Percentiles rank a stretch among this genome's conserved stretches.
phyloP scores from a whole-genome alignment of 2,113 vertebrate genomes.

The Noctilio leporinus region DNA sequence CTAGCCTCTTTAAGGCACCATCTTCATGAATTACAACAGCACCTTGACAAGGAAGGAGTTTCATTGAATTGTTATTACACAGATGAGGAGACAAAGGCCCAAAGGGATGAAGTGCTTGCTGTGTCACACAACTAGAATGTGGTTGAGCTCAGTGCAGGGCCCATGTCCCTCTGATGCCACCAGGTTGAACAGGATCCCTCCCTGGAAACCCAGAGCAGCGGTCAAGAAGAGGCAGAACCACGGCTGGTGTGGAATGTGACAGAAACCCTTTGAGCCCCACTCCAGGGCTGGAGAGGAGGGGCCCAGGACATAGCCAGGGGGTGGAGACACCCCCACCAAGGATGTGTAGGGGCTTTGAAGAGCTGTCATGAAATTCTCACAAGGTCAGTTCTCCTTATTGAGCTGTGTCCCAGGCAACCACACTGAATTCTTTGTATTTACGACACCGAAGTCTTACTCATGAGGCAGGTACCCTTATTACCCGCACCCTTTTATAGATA shows the following conservation, averaged over 20 bases:
- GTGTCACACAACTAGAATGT: not conserved
- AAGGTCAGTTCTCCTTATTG: not conserved
- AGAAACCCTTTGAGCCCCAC: rapidly evolving
- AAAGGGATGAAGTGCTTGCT: not conserved
- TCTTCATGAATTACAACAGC: not conserved
- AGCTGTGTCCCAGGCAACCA: not conserved
- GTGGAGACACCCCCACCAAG: not conserved
- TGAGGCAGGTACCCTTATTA: not conserved
- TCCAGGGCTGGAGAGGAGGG: not conserved
- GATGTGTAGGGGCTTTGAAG: not conserved
- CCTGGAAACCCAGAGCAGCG: not conserved
- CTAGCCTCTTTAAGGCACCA: not conserved
- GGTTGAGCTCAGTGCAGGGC: not conserved
- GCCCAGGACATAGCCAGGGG: not conserved
- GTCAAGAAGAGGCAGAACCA: not conserved
- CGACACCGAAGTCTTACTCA: not conserved
- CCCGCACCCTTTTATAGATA: not conserved
- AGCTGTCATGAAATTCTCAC: not conserved
- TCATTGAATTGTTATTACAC: not conserved
- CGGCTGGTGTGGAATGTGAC: not conserved
- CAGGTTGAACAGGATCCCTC: not conserved
- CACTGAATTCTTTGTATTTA: not conserved
- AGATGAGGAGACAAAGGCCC: not conserved
- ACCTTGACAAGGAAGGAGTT: rapidly evolving
- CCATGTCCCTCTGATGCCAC: not conserved